These are phyloP conservation scores for Prunella himalayana DNA, from an alignment of 2,113 vertebrate species.

Conservation along the genomic window DNA sequence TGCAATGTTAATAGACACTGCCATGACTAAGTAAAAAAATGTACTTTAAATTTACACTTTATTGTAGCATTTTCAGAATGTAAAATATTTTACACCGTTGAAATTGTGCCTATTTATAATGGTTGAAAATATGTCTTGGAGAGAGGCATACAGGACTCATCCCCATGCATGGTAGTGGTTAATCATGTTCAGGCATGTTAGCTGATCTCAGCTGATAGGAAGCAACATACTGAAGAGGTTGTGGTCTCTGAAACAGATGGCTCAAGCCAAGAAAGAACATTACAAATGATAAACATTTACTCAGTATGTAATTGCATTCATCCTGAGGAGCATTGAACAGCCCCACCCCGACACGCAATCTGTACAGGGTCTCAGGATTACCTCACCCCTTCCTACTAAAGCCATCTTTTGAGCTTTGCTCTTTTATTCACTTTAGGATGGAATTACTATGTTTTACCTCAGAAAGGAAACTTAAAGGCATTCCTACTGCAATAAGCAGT, in stretches of 20 bases:
- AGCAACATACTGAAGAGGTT: constrained; percentile 28
- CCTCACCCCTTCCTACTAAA: not conserved
- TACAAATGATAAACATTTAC: constrained; percentile 32
- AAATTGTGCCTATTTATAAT: not conserved
- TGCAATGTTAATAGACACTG: not conserved
- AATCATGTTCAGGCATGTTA: not conserved
- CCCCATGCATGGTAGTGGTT: not conserved
- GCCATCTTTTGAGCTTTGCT: not conserved
- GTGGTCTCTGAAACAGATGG: constrained; percentile 38
- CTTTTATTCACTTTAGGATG: constrained; percentile 7
- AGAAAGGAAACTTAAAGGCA: not conserved
- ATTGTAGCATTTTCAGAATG: not conserved
- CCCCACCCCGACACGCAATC: not conserved
- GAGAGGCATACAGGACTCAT: not conserved
- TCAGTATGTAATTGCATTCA: not conserved
- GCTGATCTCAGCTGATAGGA: constrained; percentile 22
- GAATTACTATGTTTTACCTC: not conserved
- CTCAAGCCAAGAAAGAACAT: constrained; percentile 37
- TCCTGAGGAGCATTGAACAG: not conserved
- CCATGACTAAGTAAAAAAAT: not conserved
- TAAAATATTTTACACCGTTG: not conserved
- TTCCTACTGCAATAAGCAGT: not conserved
- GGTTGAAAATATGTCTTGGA: not conserved
- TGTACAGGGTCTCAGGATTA: not conserved
- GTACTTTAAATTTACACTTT: not conserved